A percentile compares a stretch with the other conserved stretches of the same genome.
Evolutionary conservation across 2,888 invertebrate species (phyloP).

Genomic region (Ormyrus thymus): DNA sequence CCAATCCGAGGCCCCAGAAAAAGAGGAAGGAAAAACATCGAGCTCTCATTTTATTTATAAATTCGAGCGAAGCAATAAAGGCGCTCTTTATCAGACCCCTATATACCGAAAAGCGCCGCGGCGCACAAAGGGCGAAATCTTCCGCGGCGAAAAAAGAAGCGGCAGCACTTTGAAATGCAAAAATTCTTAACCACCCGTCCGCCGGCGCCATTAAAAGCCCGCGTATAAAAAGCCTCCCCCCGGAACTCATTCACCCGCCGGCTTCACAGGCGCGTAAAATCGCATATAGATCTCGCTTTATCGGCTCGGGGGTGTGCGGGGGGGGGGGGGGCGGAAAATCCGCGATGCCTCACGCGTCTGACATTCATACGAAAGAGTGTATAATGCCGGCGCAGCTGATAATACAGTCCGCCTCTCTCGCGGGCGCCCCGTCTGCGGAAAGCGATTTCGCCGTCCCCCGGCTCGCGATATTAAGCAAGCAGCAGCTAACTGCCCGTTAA

Average conservation of each 20-base stretch:
- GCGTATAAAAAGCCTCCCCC: not conserved
- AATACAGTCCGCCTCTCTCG: not conserved
- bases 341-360: slow-evolving; percentile 31
- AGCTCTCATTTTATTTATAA: slow-evolving; percentile 22
- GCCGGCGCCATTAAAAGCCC: slow-evolving; percentile 30
- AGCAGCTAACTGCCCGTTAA: slow-evolving; percentile 43
- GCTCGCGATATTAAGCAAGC: slow-evolving; percentile 43
- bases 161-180: slow-evolving; percentile 35
- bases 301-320: not conserved
- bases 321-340: slow-evolving; percentile 34
- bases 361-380: slow-evolving; percentile 18
- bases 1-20: not conserved
- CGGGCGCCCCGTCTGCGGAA: slow-evolving; percentile 12
- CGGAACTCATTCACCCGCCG: not conserved
- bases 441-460: slow-evolving; percentile 30
- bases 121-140: slow-evolving; percentile 26
- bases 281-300: not conserved
- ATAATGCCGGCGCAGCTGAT: not conserved
- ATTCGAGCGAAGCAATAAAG: slow-evolving; percentile 31
- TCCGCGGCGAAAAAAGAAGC: slow-evolving; percentile 6
- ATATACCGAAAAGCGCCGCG: not conserved
- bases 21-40: slow-evolving; percentile 13
- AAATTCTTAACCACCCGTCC: slow-evolving; percentile 34
- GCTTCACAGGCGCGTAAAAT: not conserved
- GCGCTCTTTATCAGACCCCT: slow-evolving; percentile 23